Evolutionary conservation across 2,797 vertebrate genomes (phyloP).

Genomic region (Danio jaintianensis): DNA sequence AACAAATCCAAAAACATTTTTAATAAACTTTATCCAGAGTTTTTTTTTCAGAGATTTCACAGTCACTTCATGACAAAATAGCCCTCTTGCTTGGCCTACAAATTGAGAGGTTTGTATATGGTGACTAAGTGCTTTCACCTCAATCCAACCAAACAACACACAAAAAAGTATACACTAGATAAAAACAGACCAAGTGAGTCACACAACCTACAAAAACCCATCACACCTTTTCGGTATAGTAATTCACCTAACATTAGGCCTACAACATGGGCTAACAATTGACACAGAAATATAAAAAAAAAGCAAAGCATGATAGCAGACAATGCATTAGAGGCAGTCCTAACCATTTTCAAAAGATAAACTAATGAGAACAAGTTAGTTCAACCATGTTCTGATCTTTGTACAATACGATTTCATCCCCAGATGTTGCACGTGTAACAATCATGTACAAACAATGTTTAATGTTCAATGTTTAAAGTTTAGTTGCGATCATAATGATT

Average conservation of each 20-base stretch:
- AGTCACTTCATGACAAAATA: neutral
- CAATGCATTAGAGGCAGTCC: neutral
- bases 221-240: neutral
- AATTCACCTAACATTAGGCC: no score
- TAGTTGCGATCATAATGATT: neutral
- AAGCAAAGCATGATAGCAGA: neutral
- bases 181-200: neutral
- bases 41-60: neutral
- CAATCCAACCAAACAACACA: neutral
- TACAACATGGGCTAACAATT: neutral
- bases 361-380: neutral
- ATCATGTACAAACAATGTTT: no score
- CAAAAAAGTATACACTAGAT: neutral
- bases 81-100: neutral
- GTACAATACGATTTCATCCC: neutral
- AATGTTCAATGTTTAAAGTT: no score
- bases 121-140: neutral
- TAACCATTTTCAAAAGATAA: neutral
- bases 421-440: neutral
- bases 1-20: neutral
- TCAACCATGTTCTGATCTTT: neutral
- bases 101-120: neutral
- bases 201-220: neutral
- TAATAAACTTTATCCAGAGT: neutral
- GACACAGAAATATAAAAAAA: neutral